Conservation (phyloP, 2,888 invertebrate species). For the Pterobdella sp. region DNA sequence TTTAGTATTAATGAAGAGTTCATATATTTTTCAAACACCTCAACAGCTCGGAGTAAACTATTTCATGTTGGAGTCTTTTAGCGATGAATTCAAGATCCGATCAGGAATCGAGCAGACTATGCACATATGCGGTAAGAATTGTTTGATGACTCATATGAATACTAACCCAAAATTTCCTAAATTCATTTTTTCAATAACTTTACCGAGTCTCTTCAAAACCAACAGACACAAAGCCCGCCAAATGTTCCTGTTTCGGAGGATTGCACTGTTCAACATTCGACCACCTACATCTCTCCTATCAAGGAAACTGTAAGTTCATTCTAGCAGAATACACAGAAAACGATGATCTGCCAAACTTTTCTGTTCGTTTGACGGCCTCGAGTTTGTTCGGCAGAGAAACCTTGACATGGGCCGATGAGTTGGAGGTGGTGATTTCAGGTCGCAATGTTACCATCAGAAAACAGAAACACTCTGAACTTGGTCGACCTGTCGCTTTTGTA, state of each 20-base stretch:
- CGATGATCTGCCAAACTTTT: not conserved
- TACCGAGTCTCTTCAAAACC: not conserved
- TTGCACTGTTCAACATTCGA: slow-evolving; percentile 21
- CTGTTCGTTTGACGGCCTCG: not conserved
- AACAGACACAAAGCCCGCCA: slow-evolving; percentile 13
- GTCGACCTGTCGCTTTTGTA: not conserved
- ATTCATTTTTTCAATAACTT: not conserved
- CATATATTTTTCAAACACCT: too few relatives aligned
- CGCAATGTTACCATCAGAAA: not conserved
- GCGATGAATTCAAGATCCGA: slow-evolving; percentile 5
- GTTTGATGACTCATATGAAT: not conserved
- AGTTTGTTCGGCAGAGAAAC: not conserved
- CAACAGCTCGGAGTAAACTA: not conserved
- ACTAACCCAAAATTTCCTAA: not conserved
- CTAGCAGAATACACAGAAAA: not conserved
- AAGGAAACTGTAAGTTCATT: slow-evolving; percentile 12
- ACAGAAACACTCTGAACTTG: not conserved
- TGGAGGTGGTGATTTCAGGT: not conserved
- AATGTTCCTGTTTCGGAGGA: slow-evolving; percentile 4
- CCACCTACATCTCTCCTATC: slow-evolving; percentile 15
- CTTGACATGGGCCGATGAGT: not conserved
- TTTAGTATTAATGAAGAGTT: too few relatives aligned
- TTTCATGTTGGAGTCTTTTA: not conserved
- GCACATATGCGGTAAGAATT: not conserved
- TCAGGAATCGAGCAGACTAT: slow-evolving; percentile 4